Evolutionary conservation across 2,113 vertebrate species (phyloP), one percentile per base, ranked within the genome.

Genomic region (Halcyon malimbica): DNA sequence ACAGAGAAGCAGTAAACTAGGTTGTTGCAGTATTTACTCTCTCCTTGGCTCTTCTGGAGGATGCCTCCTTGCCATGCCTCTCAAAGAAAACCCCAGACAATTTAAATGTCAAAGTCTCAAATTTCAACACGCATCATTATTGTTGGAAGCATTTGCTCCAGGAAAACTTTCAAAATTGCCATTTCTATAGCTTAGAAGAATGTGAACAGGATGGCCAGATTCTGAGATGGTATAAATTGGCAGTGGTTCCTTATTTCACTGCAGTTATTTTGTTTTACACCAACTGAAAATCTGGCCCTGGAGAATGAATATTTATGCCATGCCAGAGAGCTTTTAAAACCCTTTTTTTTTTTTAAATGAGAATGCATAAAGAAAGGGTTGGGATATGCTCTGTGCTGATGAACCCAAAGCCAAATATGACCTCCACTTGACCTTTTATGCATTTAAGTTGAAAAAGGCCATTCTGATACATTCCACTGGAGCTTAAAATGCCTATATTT

Each of bases 401-500:
- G 94, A 97, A 97, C 94, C 90, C 88, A 88, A 94, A 97, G 91
- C 95, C 89, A 91, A 88, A 80, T 95, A 77, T 88, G 97, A 96
- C 97, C 97, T 97, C 93, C 54, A 59, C 88, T 93, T 95, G 96
- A 97, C 95, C 97, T 97, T 96, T 95, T 84, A 86, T 95, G 86
- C 77, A 93, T 96, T 97, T 97, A 84, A 94, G 90, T 95, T 74
- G 79, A 97, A 95, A 97, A 97, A 92, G 95, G 54, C 88, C 85
- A 86, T 93, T 97, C 85, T 94, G 94, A 91, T 97, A 92, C 94
- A 97, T 97, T 97, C 95, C 97, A 96, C 88, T 96, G 94, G 95
- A 97, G 97, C 97, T 97, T 97, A 97, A 97, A 97, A 97, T 96
- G 95, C 92, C 94, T 96, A 91, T 94, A 96, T 97, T 97, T 96